A percentile compares a stretch with the other conserved stretches of the same genome.
These are phyloP conservation scores for Sebastes hopkinsi DNA, from an alignment of 2,797 vertebrate genomes.

Conservation along the genomic window DNA sequence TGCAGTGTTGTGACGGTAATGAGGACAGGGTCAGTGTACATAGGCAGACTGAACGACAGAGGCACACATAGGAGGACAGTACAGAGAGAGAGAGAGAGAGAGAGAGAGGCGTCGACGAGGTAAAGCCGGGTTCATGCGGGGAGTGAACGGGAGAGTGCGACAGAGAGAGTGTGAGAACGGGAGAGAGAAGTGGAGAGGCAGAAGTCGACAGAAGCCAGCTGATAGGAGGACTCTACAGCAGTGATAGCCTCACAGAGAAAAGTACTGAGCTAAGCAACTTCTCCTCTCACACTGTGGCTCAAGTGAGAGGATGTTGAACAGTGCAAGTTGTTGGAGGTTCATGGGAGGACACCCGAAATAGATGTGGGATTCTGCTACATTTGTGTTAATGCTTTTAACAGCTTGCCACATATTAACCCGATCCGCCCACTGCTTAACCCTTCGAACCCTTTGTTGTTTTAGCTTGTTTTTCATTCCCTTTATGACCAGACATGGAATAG, in stretches of 20 bases:
- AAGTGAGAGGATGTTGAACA: constrained; percentile 22
- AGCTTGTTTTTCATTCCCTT: background rate
- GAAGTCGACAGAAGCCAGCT: constrained; percentile 53
- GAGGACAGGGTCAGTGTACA: constrained; percentile 73
- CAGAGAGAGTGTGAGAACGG: constrained; percentile 16
- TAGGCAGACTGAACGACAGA: constrained; percentile 59
- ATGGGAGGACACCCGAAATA: constrained; percentile 7
- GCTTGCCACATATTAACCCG: constrained; percentile 1
- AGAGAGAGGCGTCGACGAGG: constrained; percentile 11
- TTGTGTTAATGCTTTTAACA: constrained; percentile 14
- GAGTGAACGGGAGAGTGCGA: constrained; percentile 28
- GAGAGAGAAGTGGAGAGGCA: constrained; percentile 24
- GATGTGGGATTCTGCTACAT: background rate
- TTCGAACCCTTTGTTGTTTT: background rate
- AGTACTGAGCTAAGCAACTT: constrained; percentile 64
- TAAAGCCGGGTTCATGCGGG: constrained; percentile 22
- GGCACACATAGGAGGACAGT: constrained; percentile 35
- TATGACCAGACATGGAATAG: background rate
- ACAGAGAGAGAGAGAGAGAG: background rate
- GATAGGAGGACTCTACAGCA: constrained; percentile 47
- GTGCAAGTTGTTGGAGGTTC: constrained; percentile 28
- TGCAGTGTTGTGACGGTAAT: constrained; percentile 77
- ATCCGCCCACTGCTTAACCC: background rate
- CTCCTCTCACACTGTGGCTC: constrained; percentile 14
- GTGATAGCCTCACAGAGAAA: constrained; percentile 32